phyloP scores from a whole-genome alignment of 2,888 invertebrate species.

The Steromphala cineraria region DNA sequence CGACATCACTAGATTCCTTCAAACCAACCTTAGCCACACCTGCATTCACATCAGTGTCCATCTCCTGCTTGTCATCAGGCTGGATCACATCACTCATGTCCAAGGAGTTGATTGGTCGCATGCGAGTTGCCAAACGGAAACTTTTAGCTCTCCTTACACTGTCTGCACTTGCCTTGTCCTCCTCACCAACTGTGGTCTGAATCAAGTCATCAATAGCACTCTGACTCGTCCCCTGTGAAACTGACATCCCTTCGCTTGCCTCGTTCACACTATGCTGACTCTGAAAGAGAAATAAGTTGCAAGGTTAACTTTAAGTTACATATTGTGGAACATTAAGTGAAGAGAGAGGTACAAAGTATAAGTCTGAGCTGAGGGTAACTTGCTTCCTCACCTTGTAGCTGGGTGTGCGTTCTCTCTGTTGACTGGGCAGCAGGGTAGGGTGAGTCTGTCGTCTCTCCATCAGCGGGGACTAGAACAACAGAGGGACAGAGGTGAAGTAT shows the following conservation, averaged over 20 bases:
- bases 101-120: constrained; percentile 56
- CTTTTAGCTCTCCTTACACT: constrained; percentile 52
- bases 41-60: constrained; percentile 4
- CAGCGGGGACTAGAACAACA: not conserved
- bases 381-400: not conserved
- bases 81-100: constrained; percentile 29
- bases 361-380: no score
- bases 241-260: not conserved
- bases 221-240: not conserved
- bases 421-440: not conserved
- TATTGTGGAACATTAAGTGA: no score
- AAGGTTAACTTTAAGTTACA: no score
- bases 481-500: not conserved
- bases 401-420: not conserved
- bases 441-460: not conserved
- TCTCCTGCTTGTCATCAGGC: not conserved
- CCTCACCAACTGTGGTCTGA: not conserved
- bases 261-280: not conserved
- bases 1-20: constrained; percentile 10
- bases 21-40: not conserved
- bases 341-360: no score
- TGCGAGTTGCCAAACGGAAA: constrained; percentile 59
- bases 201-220: not conserved
- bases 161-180: not conserved
- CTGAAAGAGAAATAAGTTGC: not conserved